A percentile compares a stretch with the other conserved stretches of the same genome.
These are phyloP conservation scores for Omphaloscelis lunosa DNA, from an alignment of 2,888 invertebrate species.

Conservation along the genomic window DNA sequence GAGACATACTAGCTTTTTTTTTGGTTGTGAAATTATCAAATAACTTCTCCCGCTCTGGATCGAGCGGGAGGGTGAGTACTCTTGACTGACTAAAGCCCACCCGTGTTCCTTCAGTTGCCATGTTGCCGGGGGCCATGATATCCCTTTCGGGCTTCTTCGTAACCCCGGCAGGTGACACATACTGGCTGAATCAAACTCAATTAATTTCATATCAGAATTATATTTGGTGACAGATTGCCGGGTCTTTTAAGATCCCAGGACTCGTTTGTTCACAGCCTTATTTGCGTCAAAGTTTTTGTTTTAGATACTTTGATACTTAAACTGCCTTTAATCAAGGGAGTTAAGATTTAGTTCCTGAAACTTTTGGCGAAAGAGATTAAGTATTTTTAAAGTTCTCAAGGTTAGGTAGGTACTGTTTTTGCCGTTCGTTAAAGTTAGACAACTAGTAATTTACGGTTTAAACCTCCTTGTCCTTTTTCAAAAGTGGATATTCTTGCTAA, in stretches of 20 bases:
- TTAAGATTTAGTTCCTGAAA: slow-evolving; percentile 28
- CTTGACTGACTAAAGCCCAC: too few species aligned
- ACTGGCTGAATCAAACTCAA: background rate
- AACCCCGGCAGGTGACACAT: too few species aligned
- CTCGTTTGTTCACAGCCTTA: slow-evolving; percentile 31
- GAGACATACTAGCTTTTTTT: too few species aligned
- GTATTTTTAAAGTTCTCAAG: slow-evolving; percentile 35
- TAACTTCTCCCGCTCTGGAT: too few species aligned
- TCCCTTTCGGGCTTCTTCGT: too few species aligned
- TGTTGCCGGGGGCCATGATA: too few species aligned
- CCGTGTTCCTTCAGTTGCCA: too few species aligned
- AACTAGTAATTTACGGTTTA: slow-evolving; percentile 21
- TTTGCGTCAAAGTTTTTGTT: slow-evolving; percentile 19
- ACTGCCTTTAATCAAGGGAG: slow-evolving; percentile 31
- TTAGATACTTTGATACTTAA: slow-evolving; percentile 40
- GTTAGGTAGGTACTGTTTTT: slow-evolving; percentile 18
- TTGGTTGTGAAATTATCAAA: too few species aligned
- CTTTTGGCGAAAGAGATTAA: slow-evolving; percentile 32
- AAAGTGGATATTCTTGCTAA: background rate
- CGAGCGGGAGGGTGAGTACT: too few species aligned
- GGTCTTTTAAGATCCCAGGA: background rate
- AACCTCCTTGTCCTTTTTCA: background rate
- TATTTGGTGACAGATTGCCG: background rate
- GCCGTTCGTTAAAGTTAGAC: slow-evolving; percentile 18
- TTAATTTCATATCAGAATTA: background rate